Conservation (phyloP, 2,888 invertebrate genomes). For the Drosophila neonasuta region DNA sequence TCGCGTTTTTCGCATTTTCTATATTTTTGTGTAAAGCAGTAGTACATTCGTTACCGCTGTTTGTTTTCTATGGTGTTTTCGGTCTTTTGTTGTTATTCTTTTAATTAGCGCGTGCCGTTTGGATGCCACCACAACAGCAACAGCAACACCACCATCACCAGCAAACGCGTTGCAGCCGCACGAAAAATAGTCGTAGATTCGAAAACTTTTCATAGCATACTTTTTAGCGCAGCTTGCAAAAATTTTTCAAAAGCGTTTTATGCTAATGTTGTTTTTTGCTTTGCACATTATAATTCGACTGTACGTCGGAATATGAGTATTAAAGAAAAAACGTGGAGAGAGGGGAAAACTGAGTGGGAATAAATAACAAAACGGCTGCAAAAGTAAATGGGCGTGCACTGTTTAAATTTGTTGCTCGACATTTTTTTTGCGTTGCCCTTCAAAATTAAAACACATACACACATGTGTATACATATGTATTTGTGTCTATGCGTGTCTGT, state of each 20-base stretch:
- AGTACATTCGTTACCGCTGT: constrained; percentile 33
- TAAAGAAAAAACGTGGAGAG: constrained; percentile 38
- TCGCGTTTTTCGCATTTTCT: not conserved
- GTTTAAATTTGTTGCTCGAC: constrained; percentile 62
- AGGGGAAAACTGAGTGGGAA: constrained; percentile 5
- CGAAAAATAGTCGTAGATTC: constrained; percentile 19
- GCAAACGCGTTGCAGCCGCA: constrained; percentile 8
- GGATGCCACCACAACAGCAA: constrained; percentile 20
- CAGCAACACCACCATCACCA: not conserved
- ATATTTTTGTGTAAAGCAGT: constrained; percentile 14
- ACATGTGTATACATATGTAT: not conserved
- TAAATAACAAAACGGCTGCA: constrained; percentile 53
- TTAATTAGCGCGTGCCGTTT: constrained; percentile 67
- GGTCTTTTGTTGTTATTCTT: constrained; percentile 55
- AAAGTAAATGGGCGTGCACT: constrained; percentile 54
- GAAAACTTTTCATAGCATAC: constrained; percentile 47
- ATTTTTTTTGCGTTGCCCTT: constrained; percentile 61
- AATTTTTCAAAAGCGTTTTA: constrained; percentile 50
- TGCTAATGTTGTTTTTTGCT: constrained; percentile 52
- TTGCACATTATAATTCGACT: constrained; percentile 42
- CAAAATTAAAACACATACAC: constrained; percentile 41
- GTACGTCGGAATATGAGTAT: constrained; percentile 28
- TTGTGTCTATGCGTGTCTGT: not conserved
- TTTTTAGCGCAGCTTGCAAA: constrained; percentile 44
- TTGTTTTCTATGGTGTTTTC: constrained; percentile 46